phyloP scores from a whole-genome alignment of 1,140 invertebrate genomes.

The Nasonia giraulti region DNA sequence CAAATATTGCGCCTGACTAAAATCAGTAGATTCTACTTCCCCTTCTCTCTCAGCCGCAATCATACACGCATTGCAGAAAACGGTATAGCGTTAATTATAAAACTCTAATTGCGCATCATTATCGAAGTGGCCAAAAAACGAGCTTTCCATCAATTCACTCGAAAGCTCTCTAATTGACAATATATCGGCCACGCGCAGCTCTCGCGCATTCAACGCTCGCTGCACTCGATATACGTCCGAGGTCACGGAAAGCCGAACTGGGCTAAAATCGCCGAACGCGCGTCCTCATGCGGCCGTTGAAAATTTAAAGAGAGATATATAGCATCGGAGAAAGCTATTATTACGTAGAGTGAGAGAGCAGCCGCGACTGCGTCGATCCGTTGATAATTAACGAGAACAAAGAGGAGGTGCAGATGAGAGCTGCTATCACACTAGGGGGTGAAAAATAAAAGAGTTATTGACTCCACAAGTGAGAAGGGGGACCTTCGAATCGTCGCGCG shows the following conservation, averaged over 20 bases:
- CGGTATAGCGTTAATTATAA: no score
- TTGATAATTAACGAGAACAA: conserved; percentile 33
- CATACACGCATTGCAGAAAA: no score
- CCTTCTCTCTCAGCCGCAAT: no score
- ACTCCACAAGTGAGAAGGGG: conserved; percentile 31
- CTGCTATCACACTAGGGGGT: neutral
- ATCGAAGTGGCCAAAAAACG: no score
- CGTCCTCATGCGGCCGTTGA: neutral
- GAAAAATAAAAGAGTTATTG: conserved; percentile 33
- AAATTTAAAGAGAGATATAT: conserved; percentile 21
- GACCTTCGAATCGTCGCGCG: neutral
- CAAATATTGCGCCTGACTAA: no score
- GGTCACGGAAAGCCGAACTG: neutral
- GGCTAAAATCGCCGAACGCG: neutral
- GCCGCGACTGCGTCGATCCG: neutral
- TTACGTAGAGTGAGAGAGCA: neutral
- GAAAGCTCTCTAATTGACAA: no score
- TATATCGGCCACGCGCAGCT: no score
- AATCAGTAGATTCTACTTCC: no score
- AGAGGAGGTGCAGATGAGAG: neutral
- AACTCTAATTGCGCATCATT: no score
- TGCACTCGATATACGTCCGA: no score
- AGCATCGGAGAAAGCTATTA: neutral
- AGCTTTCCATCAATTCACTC: no score
- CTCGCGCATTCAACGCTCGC: no score